These are phyloP conservation scores for Heterohyrax brucei DNA, from an alignment of 2,797 vertebrate species.

Conservation along the genomic window DNA sequence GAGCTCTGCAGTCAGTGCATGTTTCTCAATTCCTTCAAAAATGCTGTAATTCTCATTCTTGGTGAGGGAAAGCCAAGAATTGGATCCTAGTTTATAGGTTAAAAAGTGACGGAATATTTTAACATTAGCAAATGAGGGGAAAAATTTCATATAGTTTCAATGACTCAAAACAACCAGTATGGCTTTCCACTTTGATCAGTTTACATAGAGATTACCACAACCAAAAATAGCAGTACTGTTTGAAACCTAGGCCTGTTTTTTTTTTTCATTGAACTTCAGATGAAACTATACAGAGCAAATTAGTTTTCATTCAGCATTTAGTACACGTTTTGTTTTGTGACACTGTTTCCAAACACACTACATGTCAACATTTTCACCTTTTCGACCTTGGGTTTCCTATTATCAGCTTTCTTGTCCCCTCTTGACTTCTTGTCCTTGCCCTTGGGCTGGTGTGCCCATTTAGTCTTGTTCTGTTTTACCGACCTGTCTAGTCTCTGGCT, in stretches of 20 bases:
- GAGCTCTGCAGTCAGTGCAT: conserved; percentile 73
- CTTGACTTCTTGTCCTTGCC: too few relatives aligned
- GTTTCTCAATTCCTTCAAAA: conserved; percentile 56
- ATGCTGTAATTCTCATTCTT: conserved; percentile 66
- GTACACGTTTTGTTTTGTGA: too few relatives aligned
- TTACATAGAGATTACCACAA: neutral
- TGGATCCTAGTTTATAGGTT: conserved; percentile 79
- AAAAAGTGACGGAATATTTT: conserved; percentile 75
- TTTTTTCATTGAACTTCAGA: too few relatives aligned
- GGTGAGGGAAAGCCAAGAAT: conserved; percentile 53
- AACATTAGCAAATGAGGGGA: conserved; percentile 70
- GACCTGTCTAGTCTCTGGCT: too few relatives aligned
- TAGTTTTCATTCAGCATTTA: too few relatives aligned
- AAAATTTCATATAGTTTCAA: conserved; percentile 62
- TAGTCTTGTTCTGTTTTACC: too few relatives aligned
- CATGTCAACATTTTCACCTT: too few relatives aligned
- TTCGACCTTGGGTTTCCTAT: too few relatives aligned
- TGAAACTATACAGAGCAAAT: too few relatives aligned
- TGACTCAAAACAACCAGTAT: conserved; percentile 39
- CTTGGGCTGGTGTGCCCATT: too few relatives aligned
- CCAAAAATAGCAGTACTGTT: neutral
- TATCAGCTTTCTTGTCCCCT: too few relatives aligned
- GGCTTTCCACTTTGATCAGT: conserved; percentile 61
- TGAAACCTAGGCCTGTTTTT: neutral
- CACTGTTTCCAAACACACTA: too few relatives aligned